phyloP scores from a whole-genome alignment of 2,888 invertebrate genomes.

The Xestia c-nigrum region DNA sequence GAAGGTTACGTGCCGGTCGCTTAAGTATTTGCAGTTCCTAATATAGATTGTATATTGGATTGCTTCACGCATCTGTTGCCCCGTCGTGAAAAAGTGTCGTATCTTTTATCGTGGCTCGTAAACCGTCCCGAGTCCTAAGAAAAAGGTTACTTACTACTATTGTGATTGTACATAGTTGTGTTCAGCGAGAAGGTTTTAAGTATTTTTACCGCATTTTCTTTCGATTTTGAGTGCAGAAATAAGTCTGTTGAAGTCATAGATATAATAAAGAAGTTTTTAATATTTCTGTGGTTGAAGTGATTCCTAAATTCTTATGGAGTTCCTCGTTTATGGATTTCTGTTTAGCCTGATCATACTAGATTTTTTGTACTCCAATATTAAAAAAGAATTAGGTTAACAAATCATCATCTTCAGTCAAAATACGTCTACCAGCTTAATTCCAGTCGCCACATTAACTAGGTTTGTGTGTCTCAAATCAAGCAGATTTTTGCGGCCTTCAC shows the following conservation, averaged over 20 bases:
- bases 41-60: slow-evolving; percentile 53
- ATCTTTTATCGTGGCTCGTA: slow-evolving; percentile 63
- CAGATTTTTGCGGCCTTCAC: neutral
- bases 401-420: neutral
- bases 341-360: neutral
- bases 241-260: neutral
- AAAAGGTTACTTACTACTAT: slow-evolving; percentile 50
- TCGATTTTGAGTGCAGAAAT: neutral
- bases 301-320: neutral
- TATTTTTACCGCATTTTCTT: slow-evolving; percentile 17
- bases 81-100: slow-evolving; percentile 57
- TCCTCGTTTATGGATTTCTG: neutral
- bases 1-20: neutral
- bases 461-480: neutral
- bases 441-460: neutral
- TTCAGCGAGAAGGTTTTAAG: slow-evolving; percentile 23
- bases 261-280: too few species aligned
- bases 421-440: neutral
- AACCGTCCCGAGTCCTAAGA: slow-evolving; percentile 44
- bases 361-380: neutral
- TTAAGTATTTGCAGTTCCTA: slow-evolving; percentile 22
- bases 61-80: slow-evolving; percentile 61
- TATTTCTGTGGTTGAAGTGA: neutral
- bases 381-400: neutral
- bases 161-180: slow-evolving; percentile 46